Base-by-base conservation (phyloP, 92 coral and sea anemone genomes). In the Diadumene lineata region DNA sequence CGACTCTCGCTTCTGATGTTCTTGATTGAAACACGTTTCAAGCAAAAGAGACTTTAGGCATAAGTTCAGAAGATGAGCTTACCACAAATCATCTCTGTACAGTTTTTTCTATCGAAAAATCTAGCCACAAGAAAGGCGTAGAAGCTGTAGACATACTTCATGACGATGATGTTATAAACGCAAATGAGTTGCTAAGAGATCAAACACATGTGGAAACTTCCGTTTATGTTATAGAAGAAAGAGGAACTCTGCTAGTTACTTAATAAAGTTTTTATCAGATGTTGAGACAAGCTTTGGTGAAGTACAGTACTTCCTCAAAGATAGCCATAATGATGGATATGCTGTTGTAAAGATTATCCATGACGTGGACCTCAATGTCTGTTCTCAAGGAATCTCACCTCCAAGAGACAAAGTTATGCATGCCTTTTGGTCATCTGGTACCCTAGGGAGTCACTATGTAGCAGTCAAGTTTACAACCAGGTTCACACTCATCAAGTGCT, bases 191-290 rank as follows among this genome's bases (percentile, higher is more conserved):
- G n/a, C n/a, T n/a, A n/a, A n/a, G n/a, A n/a, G n/a, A n/a, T n/a
- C n/a, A n/a, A n/a, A n/a, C n/a, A n/a, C n/a, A n/a, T n/a, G n/a
- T n/a, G n/a, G n/a, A n/a, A n/a, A n/a, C n/a, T n/a, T n/a, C 62
- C 77, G 90, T 73, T 66, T 71, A n/a, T 50, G 69, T 51, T 86
- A 86, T 81, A 68, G 29, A 43, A 48, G 70, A 19, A 86, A 65
- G 55, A 57, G 73, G 51, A 86, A 63, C 16, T 86, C 88, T 6
- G 91, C 66, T 13, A 90, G 96, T 69, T 76, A 79, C 65, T 56
- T 79, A 55, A 82, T 90, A n/a, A 50, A 77, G 29, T 66, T 64
- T 66, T 28, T 38, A 51, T 72, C 77, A 31, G 79, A 64, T 2
- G 32, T 31, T 16, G 78, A 72, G 17, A 43, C n/a, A 17, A 24